Evolutionary conservation across 2,888 invertebrate genomes (phyloP), one percentile per base, ranked within the genome.

Genomic region (Agrotis segetum): DNA sequence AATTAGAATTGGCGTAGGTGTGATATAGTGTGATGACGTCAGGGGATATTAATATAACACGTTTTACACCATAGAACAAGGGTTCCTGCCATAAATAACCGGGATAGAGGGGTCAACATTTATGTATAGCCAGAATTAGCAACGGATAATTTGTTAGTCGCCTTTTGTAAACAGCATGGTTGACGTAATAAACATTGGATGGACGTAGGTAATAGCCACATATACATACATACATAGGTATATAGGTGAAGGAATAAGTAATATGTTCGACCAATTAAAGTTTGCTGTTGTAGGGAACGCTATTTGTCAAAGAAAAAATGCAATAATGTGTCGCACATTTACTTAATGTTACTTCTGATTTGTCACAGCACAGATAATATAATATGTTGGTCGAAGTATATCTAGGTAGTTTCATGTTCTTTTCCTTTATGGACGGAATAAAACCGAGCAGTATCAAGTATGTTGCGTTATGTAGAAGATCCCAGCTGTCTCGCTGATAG

Each of bases 71-170:
- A 73, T 79, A 63, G 71, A 71, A 77, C 68, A 74, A 73, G 74
- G 84, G 69, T 65, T 70, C 55, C 69, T n/a, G 70, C 34, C 60
- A 77, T 72, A 82, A 84, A 82, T 83, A 82, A 67, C 63, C 61
- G 65, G 74, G 74, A 59, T 79, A 52, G 77, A 66, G 60, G 65
- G 77, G 66, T 74, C 73, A 80, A 77, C 75, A 83, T 81, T 40
- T 40, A 40, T 40, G 40, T 40, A 66, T 71, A 63, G 21, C 70
- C 55, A 68, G 74, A 83, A 75, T 84, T 83, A 84, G 77, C 64
- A 66, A 67, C 61, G 79, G 71, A 79, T 83, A 81, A 83, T 83
- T 83, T 81, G 79, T 70, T 74, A 70, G 71, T 79, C 72, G 76
- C 73, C 61, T 70, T 77, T 59, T 79, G 79, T 83, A 83, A 84